Conservation (phyloP, 2,113 vertebrate genomes). For the Boulengeromyrus knoepffleri region DNA sequence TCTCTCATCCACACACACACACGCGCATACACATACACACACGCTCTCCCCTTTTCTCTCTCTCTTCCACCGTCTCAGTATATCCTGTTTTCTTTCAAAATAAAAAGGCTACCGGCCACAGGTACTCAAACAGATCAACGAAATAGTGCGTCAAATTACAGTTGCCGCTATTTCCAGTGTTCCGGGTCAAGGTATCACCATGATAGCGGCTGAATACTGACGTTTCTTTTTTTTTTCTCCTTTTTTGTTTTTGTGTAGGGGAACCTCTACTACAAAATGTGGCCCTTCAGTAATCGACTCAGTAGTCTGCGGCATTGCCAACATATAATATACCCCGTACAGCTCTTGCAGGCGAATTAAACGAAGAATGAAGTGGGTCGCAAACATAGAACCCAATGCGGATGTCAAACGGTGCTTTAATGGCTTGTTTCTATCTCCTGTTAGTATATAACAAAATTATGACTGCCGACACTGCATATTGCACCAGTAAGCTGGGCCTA, state of each 20-base stretch:
- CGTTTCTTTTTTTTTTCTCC: not conserved
- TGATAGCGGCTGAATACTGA: not conserved
- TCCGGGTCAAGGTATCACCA: not conserved
- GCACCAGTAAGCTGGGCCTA: not conserved
- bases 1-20: not conserved
- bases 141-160: constrained; percentile 17
- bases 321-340: not conserved
- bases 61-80: not conserved
- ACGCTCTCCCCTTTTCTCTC: not conserved
- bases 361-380: not conserved
- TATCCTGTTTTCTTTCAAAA: constrained; percentile 5
- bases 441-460: not conserved
- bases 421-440: not conserved
- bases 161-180: not conserved
- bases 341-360: not conserved
- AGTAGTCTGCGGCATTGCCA: not conserved
- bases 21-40: not conserved
- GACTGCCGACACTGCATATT: not conserved
- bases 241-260: not conserved
- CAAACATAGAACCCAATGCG: not conserved
- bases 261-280: not conserved
- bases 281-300: not conserved
- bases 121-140: constrained; percentile 15
- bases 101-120: constrained; percentile 2
- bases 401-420: not conserved